A percentile compares a stretch with the other conserved stretches of the same genome.
These are phyloP conservation scores for Notiomystis cincta DNA, from an alignment of 2,113 vertebrate species.

Conservation along the genomic window DNA sequence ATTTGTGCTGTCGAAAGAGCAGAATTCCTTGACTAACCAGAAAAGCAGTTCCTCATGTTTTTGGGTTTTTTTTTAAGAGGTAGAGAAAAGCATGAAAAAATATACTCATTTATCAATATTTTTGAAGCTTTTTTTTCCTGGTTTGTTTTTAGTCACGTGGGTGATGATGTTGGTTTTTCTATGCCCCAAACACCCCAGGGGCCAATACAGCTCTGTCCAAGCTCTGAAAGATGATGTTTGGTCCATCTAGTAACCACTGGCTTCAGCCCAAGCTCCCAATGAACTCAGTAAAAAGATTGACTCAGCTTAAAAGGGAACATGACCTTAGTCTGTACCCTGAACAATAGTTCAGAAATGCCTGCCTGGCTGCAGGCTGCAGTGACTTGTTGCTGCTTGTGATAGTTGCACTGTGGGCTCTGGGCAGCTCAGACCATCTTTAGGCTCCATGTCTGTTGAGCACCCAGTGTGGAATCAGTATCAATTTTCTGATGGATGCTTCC, in stretches of 20 bases:
- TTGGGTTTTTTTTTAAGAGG: neutral
- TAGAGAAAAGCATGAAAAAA: neutral
- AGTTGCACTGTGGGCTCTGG: fast-evolving
- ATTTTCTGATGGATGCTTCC: neutral
- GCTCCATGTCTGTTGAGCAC: neutral
- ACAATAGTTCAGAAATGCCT: slow-evolving; percentile 38
- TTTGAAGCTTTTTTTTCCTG: neutral
- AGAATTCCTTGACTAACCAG: neutral
- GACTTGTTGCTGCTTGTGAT: neutral
- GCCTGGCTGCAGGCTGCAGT: neutral
- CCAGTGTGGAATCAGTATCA: neutral
- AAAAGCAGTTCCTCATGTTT: neutral
- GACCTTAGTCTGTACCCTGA: slow-evolving; percentile 26
- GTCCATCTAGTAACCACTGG: neutral
- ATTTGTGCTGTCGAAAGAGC: neutral
- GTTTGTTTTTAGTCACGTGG: neutral
- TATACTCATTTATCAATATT: neutral
- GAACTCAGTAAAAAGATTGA: slow-evolving; percentile 46
- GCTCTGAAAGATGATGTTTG: neutral
- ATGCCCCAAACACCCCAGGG: fast-evolving
- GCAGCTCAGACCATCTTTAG: fast-evolving
- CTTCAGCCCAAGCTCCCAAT: neutral
- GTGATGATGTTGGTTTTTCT: neutral
- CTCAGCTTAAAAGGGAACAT: slow-evolving; percentile 45
- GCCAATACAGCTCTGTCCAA: neutral